Conservation (phyloP, 1,140 invertebrate genomes). For the Penaeus indicus region DNA sequence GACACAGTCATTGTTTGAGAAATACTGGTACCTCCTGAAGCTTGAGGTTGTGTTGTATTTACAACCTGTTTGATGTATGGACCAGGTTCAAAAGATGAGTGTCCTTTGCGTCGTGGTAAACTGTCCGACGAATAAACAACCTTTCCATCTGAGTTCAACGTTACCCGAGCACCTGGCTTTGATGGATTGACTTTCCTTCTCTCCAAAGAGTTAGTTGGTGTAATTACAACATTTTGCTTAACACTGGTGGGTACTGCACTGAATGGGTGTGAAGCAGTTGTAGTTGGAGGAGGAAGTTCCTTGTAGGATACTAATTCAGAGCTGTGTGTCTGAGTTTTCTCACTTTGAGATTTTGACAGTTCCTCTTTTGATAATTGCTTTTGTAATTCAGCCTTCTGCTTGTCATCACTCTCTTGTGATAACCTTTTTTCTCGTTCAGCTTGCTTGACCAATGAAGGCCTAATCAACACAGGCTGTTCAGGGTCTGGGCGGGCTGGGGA, state of each 20-base stretch:
- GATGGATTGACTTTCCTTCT: conserved; percentile 67
- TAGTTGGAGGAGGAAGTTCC: conserved; percentile 59
- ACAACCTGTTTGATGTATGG: conserved; percentile 76
- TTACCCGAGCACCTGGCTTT: conserved; percentile 83
- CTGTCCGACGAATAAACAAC: conserved; percentile 92
- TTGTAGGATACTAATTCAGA: conserved; percentile 59
- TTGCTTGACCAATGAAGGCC: conserved; percentile 53
- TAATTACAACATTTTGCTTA: conserved; percentile 67
- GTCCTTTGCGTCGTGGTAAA: conserved; percentile 80
- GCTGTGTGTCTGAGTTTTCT: conserved; percentile 31
- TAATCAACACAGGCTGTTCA: conserved; percentile 50
- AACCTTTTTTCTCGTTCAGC: conserved; percentile 59
- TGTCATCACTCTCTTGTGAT: conserved; percentile 59
- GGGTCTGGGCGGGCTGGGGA: conserved; percentile 46
- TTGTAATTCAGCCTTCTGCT: conserved; percentile 47
- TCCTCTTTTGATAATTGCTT: conserved; percentile 54
- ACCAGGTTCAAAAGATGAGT: conserved; percentile 88
- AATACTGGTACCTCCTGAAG: conserved; percentile 33
- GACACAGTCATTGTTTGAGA: conserved; percentile 33
- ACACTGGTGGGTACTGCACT: conserved; percentile 63
- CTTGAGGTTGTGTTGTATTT: conserved; percentile 27
- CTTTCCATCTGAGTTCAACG: conserved; percentile 88
- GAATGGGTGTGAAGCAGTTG: conserved; percentile 61
- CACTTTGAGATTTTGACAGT: conserved; percentile 28
- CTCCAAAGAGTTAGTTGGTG: conserved; percentile 69